Conservation (phyloP, 2,797 vertebrate genomes). For the Cichlasoma orientale region DNA sequence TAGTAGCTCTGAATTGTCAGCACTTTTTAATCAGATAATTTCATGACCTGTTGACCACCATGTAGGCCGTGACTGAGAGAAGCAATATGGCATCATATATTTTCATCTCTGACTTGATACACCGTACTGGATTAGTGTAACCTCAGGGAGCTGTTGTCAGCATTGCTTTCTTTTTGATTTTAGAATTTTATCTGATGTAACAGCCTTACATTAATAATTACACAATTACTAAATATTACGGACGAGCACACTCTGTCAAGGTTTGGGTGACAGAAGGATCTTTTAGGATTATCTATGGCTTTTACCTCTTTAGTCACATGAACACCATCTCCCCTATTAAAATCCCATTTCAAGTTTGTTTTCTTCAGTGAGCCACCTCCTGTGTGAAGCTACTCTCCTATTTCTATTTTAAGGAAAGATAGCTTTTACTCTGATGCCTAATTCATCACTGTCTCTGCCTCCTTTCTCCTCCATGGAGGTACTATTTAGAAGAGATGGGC, state of each 20-base stretch:
- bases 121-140: constrained; percentile 22
- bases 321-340: neutral
- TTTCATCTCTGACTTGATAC: constrained; percentile 4
- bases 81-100: constrained; percentile 13
- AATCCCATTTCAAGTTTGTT: constrained; percentile 28
- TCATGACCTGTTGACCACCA: constrained; percentile 21
- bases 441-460: constrained; percentile 40
- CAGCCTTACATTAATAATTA: neutral
- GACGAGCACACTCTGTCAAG: constrained; percentile 3
- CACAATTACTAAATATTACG: constrained; percentile 1
- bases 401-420: constrained; percentile 24
- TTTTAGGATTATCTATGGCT: neutral
- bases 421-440: constrained; percentile 18
- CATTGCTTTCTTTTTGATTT: constrained; percentile 15
- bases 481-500: neutral
- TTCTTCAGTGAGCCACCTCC: constrained; percentile 8
- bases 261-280: constrained; percentile 5
- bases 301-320: neutral
- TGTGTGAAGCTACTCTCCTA: neutral
- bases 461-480: constrained; percentile 10
- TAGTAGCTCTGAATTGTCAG: constrained; percentile 23
- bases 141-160: constrained; percentile 14
- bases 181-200: constrained; percentile 14
- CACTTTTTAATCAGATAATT: constrained; percentile 37
- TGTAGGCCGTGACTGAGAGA: constrained; percentile 19